Percentiles rank a stretch among this genome's conserved stretches.
These are phyloP conservation scores for Beris chalybata DNA, from an alignment of 2,888 invertebrate species.

Conservation along the genomic window DNA sequence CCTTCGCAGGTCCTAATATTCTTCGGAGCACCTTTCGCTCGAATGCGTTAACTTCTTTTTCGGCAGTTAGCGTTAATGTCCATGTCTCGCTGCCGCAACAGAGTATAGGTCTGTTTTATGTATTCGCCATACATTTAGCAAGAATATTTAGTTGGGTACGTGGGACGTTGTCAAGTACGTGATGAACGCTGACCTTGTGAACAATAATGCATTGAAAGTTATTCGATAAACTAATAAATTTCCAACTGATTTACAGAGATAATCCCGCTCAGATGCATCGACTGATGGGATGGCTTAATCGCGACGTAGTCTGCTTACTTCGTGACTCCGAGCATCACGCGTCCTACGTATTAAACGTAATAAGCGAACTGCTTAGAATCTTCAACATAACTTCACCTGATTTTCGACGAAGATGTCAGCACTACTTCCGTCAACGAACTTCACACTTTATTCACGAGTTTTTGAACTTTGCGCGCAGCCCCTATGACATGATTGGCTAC, in stretches of 20 bases:
- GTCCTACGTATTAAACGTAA: slow-evolving; percentile 67
- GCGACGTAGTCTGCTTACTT: slow-evolving; percentile 75
- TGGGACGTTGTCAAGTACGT: not conserved
- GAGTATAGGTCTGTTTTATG: no score
- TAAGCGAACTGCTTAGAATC: slow-evolving; percentile 69
- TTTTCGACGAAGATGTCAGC: slow-evolving; percentile 70
- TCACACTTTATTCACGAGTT: slow-evolving; percentile 90
- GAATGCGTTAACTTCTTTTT: no score
- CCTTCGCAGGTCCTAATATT: no score
- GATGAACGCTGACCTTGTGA: slow-evolving; percentile 4
- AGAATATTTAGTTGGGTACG: no score
- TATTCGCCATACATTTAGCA: no score
- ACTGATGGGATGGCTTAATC: slow-evolving; percentile 83
- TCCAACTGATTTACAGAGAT: slow-evolving; percentile 59
- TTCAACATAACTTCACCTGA: slow-evolving; percentile 63
- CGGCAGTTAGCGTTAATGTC: no score
- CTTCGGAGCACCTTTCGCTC: no score
- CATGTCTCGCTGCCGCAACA: no score
- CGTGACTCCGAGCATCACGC: slow-evolving; percentile 64
- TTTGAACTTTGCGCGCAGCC: slow-evolving; percentile 81
- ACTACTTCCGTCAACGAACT: slow-evolving; percentile 71
- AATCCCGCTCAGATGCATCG: slow-evolving; percentile 81
- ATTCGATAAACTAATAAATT: no score
- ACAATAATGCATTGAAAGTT: no score
- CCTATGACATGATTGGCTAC: slow-evolving; percentile 83